Conservation (phyloP, 2,797 vertebrate genomes). For the Capromys pilorides region DNA sequence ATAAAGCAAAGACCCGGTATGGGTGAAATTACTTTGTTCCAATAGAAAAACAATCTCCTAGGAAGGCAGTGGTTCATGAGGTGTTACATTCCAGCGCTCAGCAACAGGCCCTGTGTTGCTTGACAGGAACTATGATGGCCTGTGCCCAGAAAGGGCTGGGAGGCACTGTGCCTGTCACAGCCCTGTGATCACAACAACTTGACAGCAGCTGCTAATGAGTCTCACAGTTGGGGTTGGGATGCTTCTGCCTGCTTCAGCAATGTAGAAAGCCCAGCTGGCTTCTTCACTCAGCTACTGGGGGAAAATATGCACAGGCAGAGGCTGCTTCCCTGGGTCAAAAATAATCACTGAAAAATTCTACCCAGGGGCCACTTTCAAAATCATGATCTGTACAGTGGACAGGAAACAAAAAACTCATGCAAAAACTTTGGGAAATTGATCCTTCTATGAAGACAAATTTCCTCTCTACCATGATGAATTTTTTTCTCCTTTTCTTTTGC, state of each 20-base stretch:
- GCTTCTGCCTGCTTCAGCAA: conserved; percentile 31
- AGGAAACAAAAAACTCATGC: conserved; percentile 17
- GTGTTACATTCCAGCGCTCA: neutral
- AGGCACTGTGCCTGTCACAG: conserved; percentile 54
- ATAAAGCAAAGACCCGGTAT: neutral
- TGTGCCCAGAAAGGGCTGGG: neutral
- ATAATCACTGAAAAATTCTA: conserved; percentile 50
- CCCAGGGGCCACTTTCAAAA: conserved; percentile 48
- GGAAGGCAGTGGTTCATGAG: neutral
- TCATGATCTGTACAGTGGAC: neutral
- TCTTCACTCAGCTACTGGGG: neutral
- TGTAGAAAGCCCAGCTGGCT: conserved; percentile 49
- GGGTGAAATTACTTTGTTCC: conserved; percentile 31
- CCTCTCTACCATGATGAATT: neutral
- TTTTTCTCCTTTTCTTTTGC: neutral
- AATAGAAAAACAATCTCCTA: conserved; percentile 3
- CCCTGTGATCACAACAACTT: neutral
- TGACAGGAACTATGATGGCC: neutral
- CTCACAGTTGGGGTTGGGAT: conserved; percentile 21
- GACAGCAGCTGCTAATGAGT: conserved; percentile 64
- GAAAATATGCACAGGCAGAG: neutral
- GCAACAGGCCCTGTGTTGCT: neutral
- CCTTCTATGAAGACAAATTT: neutral
- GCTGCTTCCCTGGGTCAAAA: conserved; percentile 48
- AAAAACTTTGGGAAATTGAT: conserved; percentile 11